Percentiles rank a stretch among this genome's conserved stretches.
phyloP scores from a whole-genome alignment of 1,140 invertebrate genomes.

The Ooceraea biroi region DNA sequence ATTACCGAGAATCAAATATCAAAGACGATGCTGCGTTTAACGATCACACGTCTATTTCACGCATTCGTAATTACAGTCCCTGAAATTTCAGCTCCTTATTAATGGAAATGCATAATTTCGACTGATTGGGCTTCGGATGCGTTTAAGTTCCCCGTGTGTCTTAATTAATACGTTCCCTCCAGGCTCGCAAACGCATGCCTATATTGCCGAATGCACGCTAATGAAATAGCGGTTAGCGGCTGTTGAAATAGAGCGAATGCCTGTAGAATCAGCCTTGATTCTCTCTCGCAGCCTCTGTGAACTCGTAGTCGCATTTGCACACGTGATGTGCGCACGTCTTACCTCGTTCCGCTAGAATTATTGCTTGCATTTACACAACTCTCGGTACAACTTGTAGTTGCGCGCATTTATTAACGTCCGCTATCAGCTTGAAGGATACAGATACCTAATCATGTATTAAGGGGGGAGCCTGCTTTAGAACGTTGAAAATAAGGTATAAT shows the following conservation, averaged over 20 bases:
- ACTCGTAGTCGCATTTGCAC: slow-evolving; percentile 33
- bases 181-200: slow-evolving; percentile 47
- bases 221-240: slow-evolving; percentile 58
- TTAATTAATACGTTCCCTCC: slow-evolving; percentile 50
- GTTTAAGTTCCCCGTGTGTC: slow-evolving; percentile 39
- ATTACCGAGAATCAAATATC: too few relatives aligned
- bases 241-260: slow-evolving; percentile 39
- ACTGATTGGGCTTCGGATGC: slow-evolving; percentile 41
- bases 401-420: neutral
- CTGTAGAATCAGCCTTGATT: slow-evolving; percentile 31
- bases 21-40: too few relatives aligned
- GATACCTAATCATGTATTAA: too few relatives aligned
- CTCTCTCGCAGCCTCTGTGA: too few relatives aligned
- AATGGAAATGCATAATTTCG: slow-evolving; percentile 74
- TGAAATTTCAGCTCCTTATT: slow-evolving; percentile 76
- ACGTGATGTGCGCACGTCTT: slow-evolving; percentile 6
- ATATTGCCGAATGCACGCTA: slow-evolving; percentile 51
- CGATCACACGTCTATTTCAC: neutral
- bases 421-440: too few relatives aligned
- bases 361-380: slow-evolving; percentile 19
- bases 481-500: too few relatives aligned
- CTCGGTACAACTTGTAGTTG: neutral
- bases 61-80: slow-evolving; percentile 11
- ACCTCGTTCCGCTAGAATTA: slow-evolving; percentile 25
- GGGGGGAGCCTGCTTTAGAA: too few relatives aligned